Percentiles rank a stretch among this genome's conserved stretches.
Conservation (phyloP, 2,888 invertebrate species). For the Cephus pulcher region DNA sequence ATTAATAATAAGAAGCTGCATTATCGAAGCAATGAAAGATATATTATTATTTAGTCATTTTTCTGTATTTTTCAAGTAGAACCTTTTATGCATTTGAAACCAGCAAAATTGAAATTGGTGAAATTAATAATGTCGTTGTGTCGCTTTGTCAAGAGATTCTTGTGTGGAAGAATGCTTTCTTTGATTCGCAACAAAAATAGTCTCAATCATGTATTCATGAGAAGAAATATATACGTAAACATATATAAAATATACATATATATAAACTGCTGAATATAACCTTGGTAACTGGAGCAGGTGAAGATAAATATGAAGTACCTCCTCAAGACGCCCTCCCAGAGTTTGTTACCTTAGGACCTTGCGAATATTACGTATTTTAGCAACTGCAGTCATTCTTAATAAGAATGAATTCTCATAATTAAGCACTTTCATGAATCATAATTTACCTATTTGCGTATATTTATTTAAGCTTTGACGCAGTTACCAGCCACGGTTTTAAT, state of each 20-base stretch:
- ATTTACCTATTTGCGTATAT: neutral
- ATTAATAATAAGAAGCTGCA: neutral
- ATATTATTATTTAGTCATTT: no score
- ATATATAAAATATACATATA: no score
- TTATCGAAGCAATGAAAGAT: neutral
- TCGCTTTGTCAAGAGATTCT: no score
- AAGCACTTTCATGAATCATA: neutral
- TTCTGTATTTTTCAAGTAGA: no score
- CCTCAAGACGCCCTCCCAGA: neutral
- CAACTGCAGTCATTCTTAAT: neutral
- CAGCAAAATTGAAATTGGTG: neutral
- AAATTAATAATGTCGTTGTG: neutral
- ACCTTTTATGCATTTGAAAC: neutral
- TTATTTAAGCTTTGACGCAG: neutral
- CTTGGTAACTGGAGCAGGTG: neutral
- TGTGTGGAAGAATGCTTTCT: neutral
- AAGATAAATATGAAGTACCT: neutral
- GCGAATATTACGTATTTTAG: neutral
- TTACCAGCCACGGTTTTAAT: neutral
- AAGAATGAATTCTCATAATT: constrained; percentile 3
- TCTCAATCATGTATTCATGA: neutral
- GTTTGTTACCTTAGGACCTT: neutral
- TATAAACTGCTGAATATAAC: neutral
- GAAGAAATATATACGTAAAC: neutral
- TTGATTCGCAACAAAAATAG: neutral